Evolutionary conservation across 2,888 invertebrate species (phyloP), one percentile per base, ranked within the genome.

Genomic region (Callyntrura guangdongensis): DNA sequence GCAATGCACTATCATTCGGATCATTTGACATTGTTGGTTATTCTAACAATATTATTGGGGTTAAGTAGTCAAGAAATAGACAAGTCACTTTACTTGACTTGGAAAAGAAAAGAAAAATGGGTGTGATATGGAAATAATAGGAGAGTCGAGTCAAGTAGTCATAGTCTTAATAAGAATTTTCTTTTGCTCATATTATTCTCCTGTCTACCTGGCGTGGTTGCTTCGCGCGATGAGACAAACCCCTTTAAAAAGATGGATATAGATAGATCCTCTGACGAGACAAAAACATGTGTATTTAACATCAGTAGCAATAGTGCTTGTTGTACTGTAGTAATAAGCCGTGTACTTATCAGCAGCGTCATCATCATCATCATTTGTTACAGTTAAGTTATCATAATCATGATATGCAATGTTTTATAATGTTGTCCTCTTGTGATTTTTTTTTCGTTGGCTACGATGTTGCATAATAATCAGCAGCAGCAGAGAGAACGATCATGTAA

Each of bases 41-140:
- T 67, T 67, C 27, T 67, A 67, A 12, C 27, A 27, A 27, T 67
- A 27, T 27, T 14, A 67, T 67, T 67, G 67, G 67, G 67, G 36
- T 36, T 67, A 67, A 67, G 67, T 67, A 67, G 67, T 27, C 67
- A 27, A 67, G 27, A 67, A 67, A 67, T 27, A 27, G 67, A 27
- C 27, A 67, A 67, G 67, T 1, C 67, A 67, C 27, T 67, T 36
- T 1, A 67, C 27, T 27, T 67, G 27, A 12, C 6, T 67, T 11
- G 64, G 64, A 27, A 61, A n/a, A n/a, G n/a, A 64, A 64, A 64
- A 64, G 64, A 17, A 81, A 82, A 59, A 82, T 61, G 82, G 82
- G 82, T 82, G 82, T 82, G 82, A 82, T 82, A 82, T 45, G 82
- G 36, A 45, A 36, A 67, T 36, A 36, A 9, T 14, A 20, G n/a